Base-by-base conservation (phyloP, 1,140 invertebrate genomes). In the Belonocnema kinseyi region DNA sequence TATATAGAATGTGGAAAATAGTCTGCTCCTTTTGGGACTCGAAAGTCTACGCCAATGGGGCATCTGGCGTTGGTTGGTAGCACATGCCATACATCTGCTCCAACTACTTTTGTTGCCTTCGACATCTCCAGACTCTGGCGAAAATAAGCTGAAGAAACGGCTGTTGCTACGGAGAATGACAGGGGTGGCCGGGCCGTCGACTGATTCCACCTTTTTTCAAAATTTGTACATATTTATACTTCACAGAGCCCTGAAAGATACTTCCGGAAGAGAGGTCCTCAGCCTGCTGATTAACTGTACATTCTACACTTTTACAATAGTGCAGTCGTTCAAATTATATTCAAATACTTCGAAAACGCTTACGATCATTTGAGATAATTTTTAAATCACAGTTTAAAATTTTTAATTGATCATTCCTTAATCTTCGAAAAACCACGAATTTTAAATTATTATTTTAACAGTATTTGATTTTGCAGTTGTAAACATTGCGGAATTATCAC, bases 11-110 rank as follows among this genome's bases (percentile, higher is more conserved):
- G 40, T 0, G 40, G 40, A 46, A 46, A 46, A 46, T 46, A 46
- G 40, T 33, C 61, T 66, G 13, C n/a, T 66, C 61, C 16, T 66
- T 66, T 80, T 81, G 66, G 75, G 78, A 83, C 81, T 80, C 76
- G 81, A 85, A 84, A 77, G 85, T 83, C 88, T 86, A 89, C 89
- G 88, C 87, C 89, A 87, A 85, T 89, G 89, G 87, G 88, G 89
- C 90, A 91, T 91, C 90, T 91, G 90, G 89, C 87, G 89, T 90
- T 83, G 87, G 85, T 82, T 84, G 85, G 87, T 87, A 88, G 89
- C 90, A 91, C 90, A 91, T 91, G 90, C 90, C 88, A 86, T 82
- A 86, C 88, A 90, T 91, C 89, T 89, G 88, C 89, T 88, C 83
- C 81, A 87, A 81, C 82, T 88, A 88, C 85, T 88, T 89, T 88